A percentile compares a stretch with the other conserved stretches of the same genome.
phyloP scores from a whole-genome alignment of 2,888 invertebrate species.

The Leucophora obtusa region DNA sequence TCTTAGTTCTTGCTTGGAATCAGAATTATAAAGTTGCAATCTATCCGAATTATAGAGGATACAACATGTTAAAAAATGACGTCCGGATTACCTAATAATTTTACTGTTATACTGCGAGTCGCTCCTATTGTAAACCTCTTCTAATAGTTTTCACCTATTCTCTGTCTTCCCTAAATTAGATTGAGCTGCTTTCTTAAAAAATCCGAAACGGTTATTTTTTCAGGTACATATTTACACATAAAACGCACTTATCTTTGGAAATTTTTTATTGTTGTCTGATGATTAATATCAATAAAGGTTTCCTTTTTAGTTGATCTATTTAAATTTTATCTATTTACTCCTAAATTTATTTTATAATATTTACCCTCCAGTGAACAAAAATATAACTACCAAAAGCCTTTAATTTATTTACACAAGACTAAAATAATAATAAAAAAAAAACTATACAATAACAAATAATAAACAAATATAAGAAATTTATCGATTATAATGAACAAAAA shows the following conservation, averaged over 20 bases:
- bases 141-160: background rate
- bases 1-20: too few species aligned
- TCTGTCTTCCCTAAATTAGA: slow-evolving; percentile 41
- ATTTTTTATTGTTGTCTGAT: slow-evolving; percentile 25
- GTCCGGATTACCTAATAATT: too few species aligned
- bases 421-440: slow-evolving; percentile 60
- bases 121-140: background rate
- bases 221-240: slow-evolving; percentile 18
- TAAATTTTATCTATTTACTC: slow-evolving; percentile 33
- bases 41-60: too few species aligned
- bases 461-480: slow-evolving; percentile 26
- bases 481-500: slow-evolving; percentile 12
- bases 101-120: background rate
- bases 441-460: slow-evolving; percentile 51
- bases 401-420: slow-evolving; percentile 72
- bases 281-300: slow-evolving; percentile 41
- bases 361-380: slow-evolving; percentile 57
- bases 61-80: too few species aligned
- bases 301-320: slow-evolving; percentile 26
- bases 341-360: slow-evolving; percentile 60
- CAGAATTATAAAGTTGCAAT: too few species aligned
- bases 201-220: slow-evolving; percentile 1
- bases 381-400: slow-evolving; percentile 71
- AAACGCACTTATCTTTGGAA: slow-evolving; percentile 38
- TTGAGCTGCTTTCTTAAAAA: slow-evolving; percentile 18